phyloP scores from a whole-genome alignment of 2,888 invertebrate genomes.

The Heliconius sara region DNA sequence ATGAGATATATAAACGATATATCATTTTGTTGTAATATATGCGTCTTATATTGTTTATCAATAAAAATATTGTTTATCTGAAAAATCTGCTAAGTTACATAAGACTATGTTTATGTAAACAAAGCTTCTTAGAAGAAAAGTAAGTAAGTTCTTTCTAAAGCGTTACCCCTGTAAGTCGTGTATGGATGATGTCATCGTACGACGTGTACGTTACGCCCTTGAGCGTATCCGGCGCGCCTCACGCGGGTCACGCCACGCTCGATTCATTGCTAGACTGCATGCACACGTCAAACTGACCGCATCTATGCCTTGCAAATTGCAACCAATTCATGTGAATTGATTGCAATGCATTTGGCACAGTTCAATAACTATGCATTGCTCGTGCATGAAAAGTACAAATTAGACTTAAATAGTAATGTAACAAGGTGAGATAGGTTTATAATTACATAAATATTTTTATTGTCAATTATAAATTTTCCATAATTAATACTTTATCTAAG shows the following conservation, averaged over 20 bases:
- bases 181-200: slow-evolving; percentile 40
- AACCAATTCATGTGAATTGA: neutral
- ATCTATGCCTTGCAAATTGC: neutral
- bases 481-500: slow-evolving; percentile 11
- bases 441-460: neutral
- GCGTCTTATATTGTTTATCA: too few relatives aligned
- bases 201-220: slow-evolving; percentile 60
- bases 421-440: neutral
- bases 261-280: slow-evolving; percentile 33
- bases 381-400: too few relatives aligned
- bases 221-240: slow-evolving; percentile 64
- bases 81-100: too few relatives aligned
- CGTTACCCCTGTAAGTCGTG: slow-evolving; percentile 19
- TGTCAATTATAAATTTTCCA: neutral
- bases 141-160: neutral
- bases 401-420: too few relatives aligned
- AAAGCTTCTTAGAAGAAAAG: neutral
- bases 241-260: slow-evolving; percentile 38
- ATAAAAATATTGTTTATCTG: too few relatives aligned
- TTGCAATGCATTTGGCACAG: neutral
- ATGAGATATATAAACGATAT: too few relatives aligned
- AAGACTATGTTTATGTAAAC: neutral
- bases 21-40: too few relatives aligned
- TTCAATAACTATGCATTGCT: neutral
- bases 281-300: slow-evolving; percentile 24